Conservation (phyloP, 2,113 vertebrate genomes). For the Columba janthina region DNA sequence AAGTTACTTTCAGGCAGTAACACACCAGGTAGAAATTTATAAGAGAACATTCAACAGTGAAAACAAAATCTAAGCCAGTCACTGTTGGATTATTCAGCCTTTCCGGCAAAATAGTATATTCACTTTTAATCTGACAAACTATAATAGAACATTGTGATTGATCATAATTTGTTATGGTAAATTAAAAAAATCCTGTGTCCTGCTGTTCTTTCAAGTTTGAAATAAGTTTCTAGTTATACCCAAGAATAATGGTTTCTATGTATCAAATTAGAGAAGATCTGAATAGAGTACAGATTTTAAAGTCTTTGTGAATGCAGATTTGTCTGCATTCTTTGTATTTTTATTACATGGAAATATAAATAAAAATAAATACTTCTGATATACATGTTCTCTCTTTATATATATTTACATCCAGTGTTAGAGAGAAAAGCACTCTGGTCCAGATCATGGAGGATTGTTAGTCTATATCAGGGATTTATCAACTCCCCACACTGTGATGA, state of each 20-base stretch:
- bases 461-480: background rate
- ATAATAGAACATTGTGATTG: background rate
- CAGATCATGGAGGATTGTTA: background rate
- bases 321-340: background rate
- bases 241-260: background rate
- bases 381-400: background rate
- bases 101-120: background rate
- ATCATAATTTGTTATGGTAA: background rate
- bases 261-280: background rate
- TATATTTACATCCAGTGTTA: background rate
- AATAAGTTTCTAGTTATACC: background rate
- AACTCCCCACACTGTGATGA: background rate
- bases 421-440: background rate
- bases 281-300: background rate
- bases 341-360: background rate
- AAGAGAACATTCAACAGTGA: background rate
- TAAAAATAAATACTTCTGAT: background rate
- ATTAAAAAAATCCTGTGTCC: background rate
- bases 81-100: background rate
- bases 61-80: background rate
- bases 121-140: background rate
- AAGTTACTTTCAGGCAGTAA: background rate
- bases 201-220: background rate
- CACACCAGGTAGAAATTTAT: background rate
- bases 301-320: background rate